phyloP scores from a whole-genome alignment of 2,888 invertebrate genomes.

The Spodoptera picta region DNA sequence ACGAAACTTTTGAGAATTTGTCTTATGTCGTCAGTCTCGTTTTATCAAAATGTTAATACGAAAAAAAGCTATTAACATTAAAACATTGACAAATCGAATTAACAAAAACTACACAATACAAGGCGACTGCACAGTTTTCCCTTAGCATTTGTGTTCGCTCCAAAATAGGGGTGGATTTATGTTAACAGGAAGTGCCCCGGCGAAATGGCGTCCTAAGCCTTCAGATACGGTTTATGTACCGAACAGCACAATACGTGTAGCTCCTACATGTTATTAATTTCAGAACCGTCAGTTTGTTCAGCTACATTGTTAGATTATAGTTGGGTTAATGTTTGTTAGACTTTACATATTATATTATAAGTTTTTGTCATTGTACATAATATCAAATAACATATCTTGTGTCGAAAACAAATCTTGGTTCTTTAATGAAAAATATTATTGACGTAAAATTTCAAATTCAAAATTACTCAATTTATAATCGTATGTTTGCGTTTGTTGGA shows the following conservation, averaged over 20 bases:
- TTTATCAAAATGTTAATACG: no score
- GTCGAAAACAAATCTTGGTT: no score
- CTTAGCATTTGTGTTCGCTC: conserved; percentile 58
- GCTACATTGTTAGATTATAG: conserved; percentile 14
- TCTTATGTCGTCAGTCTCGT: no score
- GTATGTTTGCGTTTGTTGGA: no score
- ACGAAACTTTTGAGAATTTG: no score
- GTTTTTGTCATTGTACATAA: no score
- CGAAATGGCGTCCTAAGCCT: conserved; percentile 82
- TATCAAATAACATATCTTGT: no score
- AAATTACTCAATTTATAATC: no score
- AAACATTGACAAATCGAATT: not conserved
- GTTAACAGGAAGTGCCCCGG: conserved; percentile 83
- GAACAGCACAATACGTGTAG: conserved; percentile 57
- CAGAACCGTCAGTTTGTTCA: conserved; percentile 27
- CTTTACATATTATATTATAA: no score
- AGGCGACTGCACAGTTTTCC: conserved; percentile 58
- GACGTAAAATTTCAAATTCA: no score
- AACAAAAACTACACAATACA: conserved; percentile 34
- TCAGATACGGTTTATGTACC: conserved; percentile 78
- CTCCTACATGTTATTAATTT: conserved; percentile 61
- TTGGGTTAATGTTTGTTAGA: conserved; percentile 3
- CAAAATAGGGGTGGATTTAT: conserved; percentile 82
- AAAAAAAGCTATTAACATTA: no score
- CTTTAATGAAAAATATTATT: no score